Evolutionary conservation across 2,797 vertebrate species (phyloP), one percentile per base, ranked within the genome.

Genomic region (Danio tinwini): DNA sequence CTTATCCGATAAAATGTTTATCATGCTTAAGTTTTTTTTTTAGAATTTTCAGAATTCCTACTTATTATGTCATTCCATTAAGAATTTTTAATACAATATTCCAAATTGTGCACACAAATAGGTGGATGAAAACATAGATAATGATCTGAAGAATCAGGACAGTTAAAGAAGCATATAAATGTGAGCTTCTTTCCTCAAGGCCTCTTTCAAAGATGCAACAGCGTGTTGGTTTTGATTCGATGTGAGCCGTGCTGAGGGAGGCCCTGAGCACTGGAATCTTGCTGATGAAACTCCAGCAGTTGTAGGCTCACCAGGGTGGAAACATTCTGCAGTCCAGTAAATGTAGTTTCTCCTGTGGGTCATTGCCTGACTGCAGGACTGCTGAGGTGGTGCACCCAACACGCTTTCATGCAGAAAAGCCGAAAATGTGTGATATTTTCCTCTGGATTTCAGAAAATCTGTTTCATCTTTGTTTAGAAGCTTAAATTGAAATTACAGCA

Each of bases 321-420:
- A 73, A 79, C 39, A 53, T 42, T 56, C 69, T 55, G 21, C 42
- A 40, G 49, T 47, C 59, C 68, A 55, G 68, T 79, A 79, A 72
- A 79, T 63, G 49, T 52, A 69, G 61, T 78, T 58, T 78, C 65
- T 70, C 76, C 65, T 70, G 44, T 78, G 76, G 76, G 65, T 78
- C 65, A 78, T 52, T 78, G 76, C 76, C 45, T 29, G 37, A 59
- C 64, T 58, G 42, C 53, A 17, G 53, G 21, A 59, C 63, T 77
- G 42, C 63, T 49, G 75, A 77, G 53, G 75, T 77, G 64, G 44
- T 77, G 17, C 42, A 11, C 37, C 49, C 29, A 68, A 77, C 29
- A 14, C 0, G 17, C 61, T 44, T 49, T 77, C 64, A 69, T 68
- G 75, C 21, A 59, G 44, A 59, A 65, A 77, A 17, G 64, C 64